Evolutionary conservation across 2,888 invertebrate species (phyloP), one percentile per base, ranked within the genome.

Genomic region (Formica aserva): DNA sequence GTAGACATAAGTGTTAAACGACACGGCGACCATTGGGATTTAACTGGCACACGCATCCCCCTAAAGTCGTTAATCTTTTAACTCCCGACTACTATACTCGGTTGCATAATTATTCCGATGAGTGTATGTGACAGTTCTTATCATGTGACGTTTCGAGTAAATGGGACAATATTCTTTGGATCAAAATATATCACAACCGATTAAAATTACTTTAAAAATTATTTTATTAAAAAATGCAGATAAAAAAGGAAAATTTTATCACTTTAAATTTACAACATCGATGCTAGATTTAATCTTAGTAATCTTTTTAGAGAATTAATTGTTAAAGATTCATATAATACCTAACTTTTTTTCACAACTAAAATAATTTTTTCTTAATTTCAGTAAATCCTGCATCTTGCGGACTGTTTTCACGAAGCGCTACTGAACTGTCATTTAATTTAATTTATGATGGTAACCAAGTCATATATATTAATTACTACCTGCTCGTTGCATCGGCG

Each of bases 401-500:
- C n/a, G n/a, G 48, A 1, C 6, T n/a, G 48, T n/a, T 52, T n/a
- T n/a, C 48, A n/a, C 48, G 2, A 52, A 52, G 8, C 48, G 48
- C 48, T 67, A 69, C n/a, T 15, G 52, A 52, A 35, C 15, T 15
- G 45, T 48, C 41, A 88, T 92, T 90, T 90, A 89, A 91, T 86
- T 91, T 92, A 89, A 92, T 92, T 92, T 92, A 91, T 90, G 85
- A 84, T 85, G 8, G 2, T 88, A 86, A 88, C 13, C 85, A 84
- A 52, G 48, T n/a, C n/a, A 83, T 89, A 87, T 88, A 91, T 91
- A 92, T 91, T 92, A 91, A 92, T 92, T 91, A 90, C 85, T 62
- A 71, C 22, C 26, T 29, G 48, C 32, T 77, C 57, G 57, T 82
- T 62, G 63, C 45, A 63, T 52, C 26, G 22, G 45, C 32, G 22